A percentile compares a stretch with the other conserved stretches of the same genome.
phyloP scores from a whole-genome alignment of 2,113 vertebrate genomes.

The Ptyas mucosa region DNA sequence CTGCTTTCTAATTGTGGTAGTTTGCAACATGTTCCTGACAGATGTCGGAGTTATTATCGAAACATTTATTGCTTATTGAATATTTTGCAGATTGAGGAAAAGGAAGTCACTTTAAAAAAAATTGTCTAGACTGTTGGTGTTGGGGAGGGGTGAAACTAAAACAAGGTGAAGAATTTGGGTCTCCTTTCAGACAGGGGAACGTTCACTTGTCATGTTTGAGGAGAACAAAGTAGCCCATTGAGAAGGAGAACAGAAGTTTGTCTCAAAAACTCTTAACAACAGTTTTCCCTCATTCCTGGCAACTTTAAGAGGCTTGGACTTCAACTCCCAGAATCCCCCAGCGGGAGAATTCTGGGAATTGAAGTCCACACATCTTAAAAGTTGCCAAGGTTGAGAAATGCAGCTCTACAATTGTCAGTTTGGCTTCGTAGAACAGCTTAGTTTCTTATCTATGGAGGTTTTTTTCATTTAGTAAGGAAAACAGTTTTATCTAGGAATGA shows the following conservation, averaged over 20 bases:
- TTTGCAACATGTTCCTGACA: background rate
- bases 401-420: background rate
- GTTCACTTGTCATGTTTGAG: background rate
- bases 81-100: background rate
- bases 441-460: background rate
- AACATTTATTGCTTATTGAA: background rate
- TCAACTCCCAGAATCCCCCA: too few species aligned
- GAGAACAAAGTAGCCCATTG: background rate
- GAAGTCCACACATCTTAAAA: too few species aligned
- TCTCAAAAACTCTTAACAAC: background rate
- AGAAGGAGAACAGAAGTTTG: background rate
- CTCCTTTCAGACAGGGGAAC: background rate
- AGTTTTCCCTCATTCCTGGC: too few species aligned
- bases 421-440: background rate
- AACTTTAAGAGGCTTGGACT: too few species aligned
- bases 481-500: background rate
- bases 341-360: too few species aligned
- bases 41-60: background rate
- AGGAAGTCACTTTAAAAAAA: background rate
- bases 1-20: background rate
- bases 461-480: background rate
- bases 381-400: too few species aligned
- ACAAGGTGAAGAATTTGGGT: background rate
- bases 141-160: background rate
- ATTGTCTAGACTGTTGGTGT: conserved; percentile 25